Evolutionary conservation across 2,888 invertebrate species (phyloP).

Genomic region (Cremastobaeus sp.): DNA sequence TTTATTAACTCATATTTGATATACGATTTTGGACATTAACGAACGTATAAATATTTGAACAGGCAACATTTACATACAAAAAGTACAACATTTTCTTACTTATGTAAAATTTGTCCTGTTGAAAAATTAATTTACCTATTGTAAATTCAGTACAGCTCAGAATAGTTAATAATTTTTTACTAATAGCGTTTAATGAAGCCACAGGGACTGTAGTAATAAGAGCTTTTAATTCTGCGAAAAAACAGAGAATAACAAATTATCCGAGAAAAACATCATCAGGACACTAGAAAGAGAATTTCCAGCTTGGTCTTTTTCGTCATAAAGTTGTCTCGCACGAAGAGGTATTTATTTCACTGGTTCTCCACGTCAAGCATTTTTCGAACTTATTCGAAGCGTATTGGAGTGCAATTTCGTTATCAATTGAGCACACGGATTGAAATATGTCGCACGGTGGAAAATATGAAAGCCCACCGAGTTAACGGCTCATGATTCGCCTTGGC

Average conservation of each 20-base stretch:
- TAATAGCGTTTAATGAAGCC: too few species aligned
- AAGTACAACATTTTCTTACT: too few species aligned
- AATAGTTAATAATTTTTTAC: too few species aligned
- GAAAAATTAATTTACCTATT: too few species aligned
- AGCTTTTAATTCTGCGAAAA: too few species aligned
- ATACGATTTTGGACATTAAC: too few species aligned
- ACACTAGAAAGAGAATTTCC: constrained; percentile 6
- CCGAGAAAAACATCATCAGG: not conserved
- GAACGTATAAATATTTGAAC: too few species aligned
- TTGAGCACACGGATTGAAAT: constrained; percentile 32
- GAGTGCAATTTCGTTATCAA: constrained; percentile 28
- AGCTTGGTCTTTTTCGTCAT: constrained; percentile 7
- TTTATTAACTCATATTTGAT: too few species aligned
- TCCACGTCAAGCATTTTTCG: constrained; percentile 1
- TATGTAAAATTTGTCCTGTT: too few species aligned
- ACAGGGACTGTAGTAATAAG: too few species aligned
- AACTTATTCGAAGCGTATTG: constrained; percentile 22
- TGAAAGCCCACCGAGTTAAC: constrained; percentile 34
- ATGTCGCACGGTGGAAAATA: constrained; percentile 19
- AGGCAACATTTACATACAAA: too few species aligned
- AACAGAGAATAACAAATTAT: not conserved
- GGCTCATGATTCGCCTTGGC: constrained; percentile 37
- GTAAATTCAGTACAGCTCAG: too few species aligned
- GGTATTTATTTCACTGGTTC: constrained; percentile 24
- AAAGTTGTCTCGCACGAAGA: constrained; percentile 14